phyloP scores from a whole-genome alignment of 2,797 vertebrate species.

The Anabacerthia variegaticeps region DNA sequence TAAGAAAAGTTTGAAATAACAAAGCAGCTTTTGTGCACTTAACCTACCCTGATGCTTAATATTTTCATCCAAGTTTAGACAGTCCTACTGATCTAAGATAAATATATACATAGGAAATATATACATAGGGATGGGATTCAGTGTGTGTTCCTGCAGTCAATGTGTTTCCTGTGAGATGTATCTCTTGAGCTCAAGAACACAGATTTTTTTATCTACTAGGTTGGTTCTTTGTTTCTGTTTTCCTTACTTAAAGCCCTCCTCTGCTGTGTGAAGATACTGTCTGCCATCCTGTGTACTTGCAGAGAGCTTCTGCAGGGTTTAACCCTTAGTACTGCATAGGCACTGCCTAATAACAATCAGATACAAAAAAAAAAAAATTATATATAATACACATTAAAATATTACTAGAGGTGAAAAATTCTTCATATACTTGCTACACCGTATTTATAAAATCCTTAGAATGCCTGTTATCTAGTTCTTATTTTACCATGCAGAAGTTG shows the following conservation, averaged over 20 bases:
- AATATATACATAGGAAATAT: neutral
- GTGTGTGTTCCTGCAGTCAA: neutral
- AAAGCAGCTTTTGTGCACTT: neutral
- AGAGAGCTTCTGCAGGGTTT: neutral
- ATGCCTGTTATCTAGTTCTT: neutral
- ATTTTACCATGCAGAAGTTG: constrained; percentile 31
- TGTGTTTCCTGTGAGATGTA: neutral
- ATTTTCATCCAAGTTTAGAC: neutral
- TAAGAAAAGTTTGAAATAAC: neutral
- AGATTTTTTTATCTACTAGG: neutral
- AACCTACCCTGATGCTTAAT: neutral
- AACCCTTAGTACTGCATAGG: neutral
- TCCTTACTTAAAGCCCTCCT: neutral
- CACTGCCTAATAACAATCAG: neutral
- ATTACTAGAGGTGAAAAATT: neutral
- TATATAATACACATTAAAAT: neutral
- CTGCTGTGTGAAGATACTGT: neutral
- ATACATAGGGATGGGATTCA: neutral
- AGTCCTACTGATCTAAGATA: neutral
- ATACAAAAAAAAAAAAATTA: neutral
- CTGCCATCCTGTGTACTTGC: neutral
- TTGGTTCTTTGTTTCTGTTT: constrained; percentile 14
- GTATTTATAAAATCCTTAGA: neutral
- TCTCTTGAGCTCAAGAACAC: neutral
- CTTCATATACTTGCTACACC: neutral